Evolutionary conservation across 2,113 vertebrate species (phyloP).

Genomic region (Naja naja): DNA sequence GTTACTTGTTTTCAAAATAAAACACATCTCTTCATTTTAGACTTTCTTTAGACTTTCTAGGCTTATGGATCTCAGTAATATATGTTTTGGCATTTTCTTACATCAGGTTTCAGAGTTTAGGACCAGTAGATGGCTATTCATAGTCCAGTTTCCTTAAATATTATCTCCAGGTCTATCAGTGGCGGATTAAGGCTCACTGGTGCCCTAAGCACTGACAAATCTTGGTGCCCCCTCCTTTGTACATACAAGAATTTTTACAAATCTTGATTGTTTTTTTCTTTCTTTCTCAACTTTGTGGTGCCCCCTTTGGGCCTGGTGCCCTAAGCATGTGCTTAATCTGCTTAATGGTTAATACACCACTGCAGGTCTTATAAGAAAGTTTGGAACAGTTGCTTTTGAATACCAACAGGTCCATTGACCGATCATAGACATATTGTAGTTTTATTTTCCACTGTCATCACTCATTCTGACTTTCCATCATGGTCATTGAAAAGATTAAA

Average conservation of each 20-base stretch:
- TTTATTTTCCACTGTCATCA: background rate
- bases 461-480: background rate
- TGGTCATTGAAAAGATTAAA: background rate
- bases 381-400: background rate
- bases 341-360: no score
- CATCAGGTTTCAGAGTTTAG: background rate
- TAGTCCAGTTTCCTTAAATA: background rate
- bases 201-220: no score
- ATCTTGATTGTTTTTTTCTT: no score
- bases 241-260: no score
- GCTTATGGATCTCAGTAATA: background rate
- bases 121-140: background rate
- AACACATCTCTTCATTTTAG: background rate
- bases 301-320: no score
- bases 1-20: background rate
- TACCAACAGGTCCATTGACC: background rate
- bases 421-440: background rate
- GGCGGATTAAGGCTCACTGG: no score
- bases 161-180: background rate
- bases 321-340: no score
- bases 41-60: background rate
- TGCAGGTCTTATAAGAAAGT: background rate
- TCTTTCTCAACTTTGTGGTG: no score
- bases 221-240: no score
- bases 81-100: background rate